These are phyloP conservation scores for Pangasianodon gigas DNA, from an alignment of 2,113 vertebrate species.

Conservation along the genomic window DNA sequence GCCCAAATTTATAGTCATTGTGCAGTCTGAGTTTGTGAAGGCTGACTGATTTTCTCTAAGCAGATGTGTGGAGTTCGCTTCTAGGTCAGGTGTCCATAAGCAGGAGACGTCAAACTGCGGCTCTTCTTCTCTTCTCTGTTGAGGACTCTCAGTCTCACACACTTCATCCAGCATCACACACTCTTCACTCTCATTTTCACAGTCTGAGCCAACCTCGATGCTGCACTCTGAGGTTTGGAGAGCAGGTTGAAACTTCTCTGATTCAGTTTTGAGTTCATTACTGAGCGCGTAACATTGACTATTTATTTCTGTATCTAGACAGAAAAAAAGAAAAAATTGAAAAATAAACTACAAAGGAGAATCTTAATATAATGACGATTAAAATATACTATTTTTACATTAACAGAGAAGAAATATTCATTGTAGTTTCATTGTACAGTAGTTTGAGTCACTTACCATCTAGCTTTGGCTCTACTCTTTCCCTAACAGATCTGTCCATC, in stretches of 20 bases:
- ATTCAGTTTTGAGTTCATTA: background rate
- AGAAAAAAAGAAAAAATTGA: background rate
- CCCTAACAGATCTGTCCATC: background rate
- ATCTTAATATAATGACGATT: background rate
- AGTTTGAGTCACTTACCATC: constrained; percentile 2
- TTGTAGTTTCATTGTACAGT: background rate
- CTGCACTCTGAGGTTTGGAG: background rate
- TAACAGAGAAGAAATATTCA: too few relatives aligned
- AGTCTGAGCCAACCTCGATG: background rate
- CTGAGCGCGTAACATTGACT: background rate
- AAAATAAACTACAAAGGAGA: background rate
- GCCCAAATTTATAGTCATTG: background rate
- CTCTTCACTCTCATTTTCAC: background rate
- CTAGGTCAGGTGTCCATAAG: constrained; percentile 23
- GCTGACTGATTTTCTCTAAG: constrained; percentile 1
- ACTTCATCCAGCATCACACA: background rate
- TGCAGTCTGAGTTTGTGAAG: background rate
- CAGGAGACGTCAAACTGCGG: constrained; percentile 28
- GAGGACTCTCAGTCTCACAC: background rate
- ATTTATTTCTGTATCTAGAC: background rate
- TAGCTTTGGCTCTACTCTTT: constrained; percentile 6
- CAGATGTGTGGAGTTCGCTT: background rate
- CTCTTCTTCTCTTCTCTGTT: constrained; percentile 24
- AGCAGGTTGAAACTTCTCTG: constrained; percentile 1
- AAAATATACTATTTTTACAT: background rate